phyloP scores from a whole-genome alignment of 2,797 vertebrate species.

The Amblyraja radiata region DNA sequence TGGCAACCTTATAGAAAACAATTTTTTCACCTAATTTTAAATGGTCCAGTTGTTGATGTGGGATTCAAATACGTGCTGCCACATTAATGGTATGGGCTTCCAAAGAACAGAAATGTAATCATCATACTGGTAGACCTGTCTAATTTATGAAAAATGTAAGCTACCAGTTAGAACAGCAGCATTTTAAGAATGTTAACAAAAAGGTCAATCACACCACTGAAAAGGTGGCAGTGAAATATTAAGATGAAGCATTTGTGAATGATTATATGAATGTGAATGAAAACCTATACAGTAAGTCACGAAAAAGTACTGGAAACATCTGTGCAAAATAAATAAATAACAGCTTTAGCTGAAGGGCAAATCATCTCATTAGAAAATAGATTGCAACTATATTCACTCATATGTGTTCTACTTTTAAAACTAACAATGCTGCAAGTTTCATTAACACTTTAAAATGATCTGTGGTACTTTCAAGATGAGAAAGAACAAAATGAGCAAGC shows the following conservation, averaged over 20 bases:
- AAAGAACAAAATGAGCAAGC: neutral
- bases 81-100: no score
- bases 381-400: neutral
- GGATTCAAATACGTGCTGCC: no score
- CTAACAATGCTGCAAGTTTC: no score
- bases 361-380: neutral
- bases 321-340: neutral
- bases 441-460: neutral
- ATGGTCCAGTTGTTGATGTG: no score
- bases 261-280: neutral
- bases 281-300: neutral
- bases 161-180: neutral
- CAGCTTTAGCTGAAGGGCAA: neutral
- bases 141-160: no score
- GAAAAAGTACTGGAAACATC: neutral
- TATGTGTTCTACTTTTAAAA: no score
- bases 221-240: neutral
- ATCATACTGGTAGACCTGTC: no score
- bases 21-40: no score
- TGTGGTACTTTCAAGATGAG: neutral
- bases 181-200: neutral
- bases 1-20: no score
- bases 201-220: neutral
- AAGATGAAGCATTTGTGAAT: neutral
- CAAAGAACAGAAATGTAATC: no score